These are phyloP conservation scores for Molorchus minor DNA, from an alignment of 2,888 invertebrate genomes.

Conservation along the genomic window DNA sequence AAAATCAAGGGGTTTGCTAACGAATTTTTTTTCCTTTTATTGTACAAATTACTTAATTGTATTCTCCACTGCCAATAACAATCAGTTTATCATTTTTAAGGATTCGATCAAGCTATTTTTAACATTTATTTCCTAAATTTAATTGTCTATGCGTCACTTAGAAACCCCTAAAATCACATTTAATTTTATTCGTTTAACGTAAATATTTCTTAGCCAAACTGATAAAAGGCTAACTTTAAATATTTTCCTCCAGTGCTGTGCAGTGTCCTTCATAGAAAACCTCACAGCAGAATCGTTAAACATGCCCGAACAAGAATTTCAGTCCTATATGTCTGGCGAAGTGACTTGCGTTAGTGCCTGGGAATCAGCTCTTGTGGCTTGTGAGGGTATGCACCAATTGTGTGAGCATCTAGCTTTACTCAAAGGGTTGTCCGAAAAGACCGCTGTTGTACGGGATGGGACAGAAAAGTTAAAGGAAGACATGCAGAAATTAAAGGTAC, in stretches of 20 bases:
- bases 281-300: constrained; percentile 92
- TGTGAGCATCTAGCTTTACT: constrained; percentile 80
- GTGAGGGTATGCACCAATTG: constrained; percentile 85
- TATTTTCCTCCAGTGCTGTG: constrained; percentile 81
- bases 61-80: too few species aligned
- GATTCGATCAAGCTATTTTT: too few species aligned
- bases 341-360: constrained; percentile 84
- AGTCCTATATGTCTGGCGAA: constrained; percentile 90
- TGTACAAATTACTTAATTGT: too few species aligned
- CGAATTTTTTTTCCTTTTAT: too few species aligned
- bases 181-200: not conserved
- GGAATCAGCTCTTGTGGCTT: constrained; percentile 83
- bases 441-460: constrained; percentile 70
- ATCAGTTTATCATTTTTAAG: too few species aligned
- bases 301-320: constrained; percentile 91
- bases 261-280: constrained; percentile 97
- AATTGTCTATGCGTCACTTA: not conserved
- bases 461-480: constrained; percentile 74
- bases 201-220: not conserved
- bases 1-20: too few species aligned
- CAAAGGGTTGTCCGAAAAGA: constrained; percentile 72
- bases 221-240: not conserved
- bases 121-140: too few species aligned
- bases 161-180: constrained; percentile 10
- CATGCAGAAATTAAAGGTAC: constrained; percentile 77